phyloP scores from a whole-genome alignment of 2,113 vertebrate genomes.

The Scatophagus argus region DNA sequence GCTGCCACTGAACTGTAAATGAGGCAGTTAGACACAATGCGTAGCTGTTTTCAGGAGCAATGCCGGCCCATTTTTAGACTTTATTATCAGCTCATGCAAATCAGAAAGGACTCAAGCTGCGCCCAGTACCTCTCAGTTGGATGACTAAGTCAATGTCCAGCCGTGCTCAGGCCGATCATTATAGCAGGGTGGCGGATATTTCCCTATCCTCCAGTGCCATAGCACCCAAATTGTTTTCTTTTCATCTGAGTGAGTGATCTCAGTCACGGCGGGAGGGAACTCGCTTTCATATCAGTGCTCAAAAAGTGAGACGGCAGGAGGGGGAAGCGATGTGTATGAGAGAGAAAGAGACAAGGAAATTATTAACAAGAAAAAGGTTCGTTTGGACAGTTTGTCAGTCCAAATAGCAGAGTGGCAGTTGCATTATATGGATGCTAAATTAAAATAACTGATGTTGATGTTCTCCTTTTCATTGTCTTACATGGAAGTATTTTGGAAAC shows the following conservation, averaged over 20 bases:
- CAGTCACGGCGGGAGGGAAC: constrained; percentile 35
- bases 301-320: constrained; percentile 60
- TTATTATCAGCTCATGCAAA: constrained; percentile 73
- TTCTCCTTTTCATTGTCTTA: neutral
- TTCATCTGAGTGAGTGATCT: constrained; percentile 70
- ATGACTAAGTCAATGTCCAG: constrained; percentile 63
- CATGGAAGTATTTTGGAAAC: neutral
- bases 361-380: constrained; percentile 55
- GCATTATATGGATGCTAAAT: constrained; percentile 52
- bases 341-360: constrained; percentile 16
- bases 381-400: constrained; percentile 52
- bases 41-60: constrained; percentile 43
- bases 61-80: constrained; percentile 46
- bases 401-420: constrained; percentile 23
- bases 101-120: constrained; percentile 55
- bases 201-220: constrained; percentile 34
- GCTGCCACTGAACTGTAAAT: constrained; percentile 61
- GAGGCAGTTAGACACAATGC: constrained; percentile 63
- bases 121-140: constrained; percentile 52
- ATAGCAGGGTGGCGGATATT: constrained; percentile 52
- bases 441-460: constrained; percentile 47
- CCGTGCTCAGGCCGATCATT: constrained; percentile 58
- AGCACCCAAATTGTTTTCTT: constrained; percentile 73
- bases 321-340: constrained; percentile 11
- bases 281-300: constrained; percentile 59